Evolutionary conservation across 53 echinoderm and acorn worm genomes (phyloP).

Genomic region (Patiria pectinifera): DNA sequence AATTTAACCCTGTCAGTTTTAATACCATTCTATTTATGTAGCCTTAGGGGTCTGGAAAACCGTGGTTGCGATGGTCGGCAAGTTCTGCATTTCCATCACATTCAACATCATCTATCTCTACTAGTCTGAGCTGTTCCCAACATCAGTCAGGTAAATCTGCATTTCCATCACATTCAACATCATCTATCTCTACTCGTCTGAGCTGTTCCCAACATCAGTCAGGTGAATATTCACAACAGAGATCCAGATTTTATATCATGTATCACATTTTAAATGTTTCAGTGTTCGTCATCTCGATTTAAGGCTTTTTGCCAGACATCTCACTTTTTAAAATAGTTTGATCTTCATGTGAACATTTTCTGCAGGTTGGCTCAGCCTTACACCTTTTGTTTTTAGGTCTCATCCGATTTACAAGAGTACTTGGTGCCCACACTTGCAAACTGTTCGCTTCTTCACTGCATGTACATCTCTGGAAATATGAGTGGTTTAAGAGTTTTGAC

Average conservation of each 20-base stretch:
- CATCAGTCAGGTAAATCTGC: conserved; percentile 89
- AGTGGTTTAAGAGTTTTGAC: too few species aligned
- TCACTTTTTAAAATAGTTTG: too few species aligned
- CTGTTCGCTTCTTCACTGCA: too few species aligned
- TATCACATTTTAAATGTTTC: not conserved
- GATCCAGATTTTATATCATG: not conserved
- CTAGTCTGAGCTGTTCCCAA: conserved; percentile 85
- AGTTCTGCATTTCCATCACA: conserved; percentile 82
- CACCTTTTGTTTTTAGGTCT: too few species aligned
- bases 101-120: conserved; percentile 82
- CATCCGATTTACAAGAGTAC: too few species aligned
- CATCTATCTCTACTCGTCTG: conserved; percentile 81
- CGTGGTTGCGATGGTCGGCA: conserved; percentile 82
- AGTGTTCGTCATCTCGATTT: not conserved
- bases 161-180: conserved; percentile 78
- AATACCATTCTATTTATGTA: too few species aligned
- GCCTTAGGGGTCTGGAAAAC: conserved; percentile 65
- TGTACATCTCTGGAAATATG: too few species aligned
- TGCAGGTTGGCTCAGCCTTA: too few species aligned
- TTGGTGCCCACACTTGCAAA: too few species aligned
- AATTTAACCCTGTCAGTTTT: too few species aligned
- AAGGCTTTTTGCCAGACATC: too few species aligned
- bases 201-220: conserved; percentile 89
- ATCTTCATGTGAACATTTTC: too few species aligned
- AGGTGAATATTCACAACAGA: conserved; percentile 66